phyloP scores from a whole-genome alignment of 1,140 invertebrate species.

The Daktulosphaira vitifoliae region DNA sequence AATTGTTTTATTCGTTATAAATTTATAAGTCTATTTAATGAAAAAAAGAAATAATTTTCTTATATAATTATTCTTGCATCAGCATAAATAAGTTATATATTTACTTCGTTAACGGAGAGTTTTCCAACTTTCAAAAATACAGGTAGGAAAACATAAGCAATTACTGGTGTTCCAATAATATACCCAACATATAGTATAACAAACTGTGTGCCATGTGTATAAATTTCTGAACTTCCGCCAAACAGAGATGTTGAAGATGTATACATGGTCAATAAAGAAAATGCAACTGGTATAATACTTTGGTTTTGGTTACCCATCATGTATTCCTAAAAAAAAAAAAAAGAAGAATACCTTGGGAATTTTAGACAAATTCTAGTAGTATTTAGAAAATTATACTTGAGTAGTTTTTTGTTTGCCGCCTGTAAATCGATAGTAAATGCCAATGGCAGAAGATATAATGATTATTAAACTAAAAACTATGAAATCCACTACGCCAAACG shows the following conservation, averaged over 20 bases:
- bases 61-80: too few species aligned
- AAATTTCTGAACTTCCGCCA: constrained; percentile 79
- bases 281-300: constrained; percentile 66
- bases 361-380: too few species aligned
- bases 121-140: constrained; percentile 79
- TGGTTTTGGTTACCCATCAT: constrained; percentile 70
- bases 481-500: constrained; percentile 50
- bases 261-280: constrained; percentile 85
- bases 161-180: constrained; percentile 72
- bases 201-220: constrained; percentile 74
- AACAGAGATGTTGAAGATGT: constrained; percentile 91
- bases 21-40: too few species aligned
- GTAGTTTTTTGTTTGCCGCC: constrained; percentile 79
- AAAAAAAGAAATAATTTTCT: too few species aligned
- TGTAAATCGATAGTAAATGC: constrained; percentile 72
- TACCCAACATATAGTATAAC: constrained; percentile 74
- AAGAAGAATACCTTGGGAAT: background rate
- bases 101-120: constrained; percentile 78
- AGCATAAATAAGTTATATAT: background rate
- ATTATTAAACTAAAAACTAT: constrained; percentile 55
- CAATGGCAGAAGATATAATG: constrained; percentile 59
- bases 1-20: too few species aligned
- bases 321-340: constrained; percentile 60
- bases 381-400: constrained; percentile 48
- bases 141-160: constrained; percentile 73